Base-by-base conservation (phyloP, 37 sponge, comb jelly and placozoan species). In the Cladorhizidae sp. region DNA sequence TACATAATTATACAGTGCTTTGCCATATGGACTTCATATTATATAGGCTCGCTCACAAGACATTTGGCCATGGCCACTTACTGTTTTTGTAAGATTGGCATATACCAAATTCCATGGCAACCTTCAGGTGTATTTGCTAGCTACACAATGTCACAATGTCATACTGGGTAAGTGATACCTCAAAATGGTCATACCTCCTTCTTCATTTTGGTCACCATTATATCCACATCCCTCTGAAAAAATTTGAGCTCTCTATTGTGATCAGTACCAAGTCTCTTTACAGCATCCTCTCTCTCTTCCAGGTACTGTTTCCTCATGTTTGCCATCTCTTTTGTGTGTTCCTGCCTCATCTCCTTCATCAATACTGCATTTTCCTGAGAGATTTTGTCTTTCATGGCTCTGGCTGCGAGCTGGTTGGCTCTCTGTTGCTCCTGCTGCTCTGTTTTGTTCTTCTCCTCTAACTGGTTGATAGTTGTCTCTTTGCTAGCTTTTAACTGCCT, bases 391-490 rank as follows among this genome's bases (percentile, higher is more conserved):
- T 67, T 85, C 29, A 91, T 59, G 8, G 83, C 70, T 20, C 63
- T 72, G 17, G 81, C 81, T 2, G 92, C 85, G 23, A 90, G 57
- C 79, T 85, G 75, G 76, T 90, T 77, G 11, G 94, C 91, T 36
- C 75, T 61, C 23, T 81, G 91, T 5, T 79, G 70, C 20, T 73
- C 73, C 42, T 59, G 49, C 25, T 79, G 26, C 57, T 89, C 84
- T 25, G 36, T 55, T 18, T 45, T 57, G 78, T 87, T 79, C 54
- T 62, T 51, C 0, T 72, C 64, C 14, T 23, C 21, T 20, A 86
- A 74, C 49, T 73, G 64, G 40, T 62, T 28, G 12, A 20, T 38
- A 1, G 74, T 64, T 12, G 2, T 39, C n/a, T 69, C 25, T 68
- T 37, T 74, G 37, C 74, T 64, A 40, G 28, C 41, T 6, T 73